Evolutionary conservation across 2,113 vertebrate genomes (phyloP).

Genomic region (Dasypus novemcinctus): DNA sequence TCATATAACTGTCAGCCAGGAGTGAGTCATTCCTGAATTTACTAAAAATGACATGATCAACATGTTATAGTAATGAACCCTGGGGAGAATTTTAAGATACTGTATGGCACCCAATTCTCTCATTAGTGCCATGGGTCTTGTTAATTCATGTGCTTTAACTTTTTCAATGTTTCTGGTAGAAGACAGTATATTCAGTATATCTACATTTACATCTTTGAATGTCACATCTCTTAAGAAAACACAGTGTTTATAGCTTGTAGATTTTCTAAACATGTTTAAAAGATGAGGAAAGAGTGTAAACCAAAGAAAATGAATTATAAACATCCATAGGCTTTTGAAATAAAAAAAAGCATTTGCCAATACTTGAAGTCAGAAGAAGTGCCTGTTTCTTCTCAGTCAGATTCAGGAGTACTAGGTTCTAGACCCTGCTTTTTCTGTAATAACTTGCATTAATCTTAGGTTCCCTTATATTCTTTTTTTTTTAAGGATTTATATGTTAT

Average conservation of each 20-base stretch:
- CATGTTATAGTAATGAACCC: conserved; percentile 53
- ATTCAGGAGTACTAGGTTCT: neutral
- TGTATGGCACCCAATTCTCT: conserved; percentile 31
- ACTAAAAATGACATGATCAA: conserved; percentile 64
- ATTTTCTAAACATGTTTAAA: conserved; percentile 55
- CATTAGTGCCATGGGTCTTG: conserved; percentile 63
- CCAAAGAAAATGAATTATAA: conserved; percentile 47
- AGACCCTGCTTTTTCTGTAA: neutral
- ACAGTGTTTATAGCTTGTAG: neutral
- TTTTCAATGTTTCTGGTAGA: neutral
- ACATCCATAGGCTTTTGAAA: neutral
- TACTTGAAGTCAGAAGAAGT: neutral
- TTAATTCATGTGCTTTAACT: conserved; percentile 49
- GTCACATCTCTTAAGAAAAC: conserved; percentile 50
- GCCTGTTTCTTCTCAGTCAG: neutral
- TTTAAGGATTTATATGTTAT: too few relatives aligned
- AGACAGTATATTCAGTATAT: neutral
- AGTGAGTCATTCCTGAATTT: conserved; percentile 66
- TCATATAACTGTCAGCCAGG: conserved; percentile 65
- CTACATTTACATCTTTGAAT: conserved; percentile 58
- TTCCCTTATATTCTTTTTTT: neutral
- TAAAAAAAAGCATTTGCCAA: neutral
- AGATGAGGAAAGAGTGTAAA: conserved; percentile 67
- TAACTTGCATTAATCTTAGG: neutral
- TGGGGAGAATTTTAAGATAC: conserved; percentile 48